phyloP scores from a whole-genome alignment of 2,113 vertebrate genomes.

The Mustela nigripes region DNA sequence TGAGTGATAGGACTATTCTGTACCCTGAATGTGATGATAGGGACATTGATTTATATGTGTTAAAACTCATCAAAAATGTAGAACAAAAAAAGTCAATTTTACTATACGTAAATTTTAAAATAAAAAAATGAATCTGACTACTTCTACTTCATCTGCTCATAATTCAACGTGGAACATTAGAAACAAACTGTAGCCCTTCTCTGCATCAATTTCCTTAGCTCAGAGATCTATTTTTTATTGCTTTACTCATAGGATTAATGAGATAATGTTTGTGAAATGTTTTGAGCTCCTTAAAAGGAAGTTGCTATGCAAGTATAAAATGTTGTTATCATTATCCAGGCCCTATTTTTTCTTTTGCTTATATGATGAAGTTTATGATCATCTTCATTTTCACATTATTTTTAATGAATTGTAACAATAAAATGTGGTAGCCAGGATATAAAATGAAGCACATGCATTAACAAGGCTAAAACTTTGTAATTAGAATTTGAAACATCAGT shows the following conservation, averaged over 20 bases:
- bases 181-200: slow-evolving; percentile 17
- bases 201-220: slow-evolving; percentile 56
- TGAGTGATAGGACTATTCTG: not conserved
- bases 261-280: slow-evolving; percentile 80
- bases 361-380: slow-evolving; percentile 71
- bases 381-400: slow-evolving; percentile 77
- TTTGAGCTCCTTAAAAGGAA: slow-evolving; percentile 80
- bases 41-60: not conserved
- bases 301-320: slow-evolving; percentile 71
- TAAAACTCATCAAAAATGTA: not conserved
- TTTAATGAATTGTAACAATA: slow-evolving; percentile 83
- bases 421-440: slow-evolving; percentile 79
- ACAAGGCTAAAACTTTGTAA: slow-evolving; percentile 82
- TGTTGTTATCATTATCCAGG: slow-evolving; percentile 66
- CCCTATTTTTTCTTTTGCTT: slow-evolving; percentile 67
- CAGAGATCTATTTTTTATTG: slow-evolving; percentile 57
- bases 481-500: slow-evolving; percentile 79
- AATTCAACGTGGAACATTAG: not conserved
- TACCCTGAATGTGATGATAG: not conserved
- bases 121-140: not conserved
- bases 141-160: not conserved
- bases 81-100: not conserved
- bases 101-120: not conserved
- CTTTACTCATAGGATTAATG: slow-evolving; percentile 69
- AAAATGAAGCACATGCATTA: slow-evolving; percentile 79